Base-by-base conservation (phyloP, 92 coral and sea anemone species). In the Actinernus sp. region DNA sequence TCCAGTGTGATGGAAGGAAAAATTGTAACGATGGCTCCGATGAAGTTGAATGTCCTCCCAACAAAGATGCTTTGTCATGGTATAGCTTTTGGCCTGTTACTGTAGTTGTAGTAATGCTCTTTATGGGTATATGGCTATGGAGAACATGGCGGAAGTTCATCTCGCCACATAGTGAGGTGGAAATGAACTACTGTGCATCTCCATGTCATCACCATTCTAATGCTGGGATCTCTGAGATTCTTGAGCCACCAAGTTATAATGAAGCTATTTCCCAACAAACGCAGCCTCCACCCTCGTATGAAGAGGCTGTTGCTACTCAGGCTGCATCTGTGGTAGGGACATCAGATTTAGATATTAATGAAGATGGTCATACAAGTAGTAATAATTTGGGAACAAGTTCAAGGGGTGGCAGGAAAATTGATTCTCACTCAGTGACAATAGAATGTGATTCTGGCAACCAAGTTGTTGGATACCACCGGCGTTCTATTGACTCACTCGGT, bases 61-160 rank as follows among this genome's bases (percentile, higher is more conserved):
- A 64, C n/a, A 71, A 77, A 47, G 79, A 70, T 2, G 33, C 72
- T 10, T 64, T 88, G 34, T 48, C 97, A 7, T 84, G 97, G 92
- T 95, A 95, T 74, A 81, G 82, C 49, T 80, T 91, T 47, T 95
- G 99, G 99, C 88, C 93, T 1, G 83, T 95, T 10, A 74, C 91
- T 54, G 83, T 87, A 10, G 86, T 91, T 1, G 74, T 89, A 2
- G 96, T 84, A 13, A 73, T 85, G 82, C 51, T 95, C 5, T 65
- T 95, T 5, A 85, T 95, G 65, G 99, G 92, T 0, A 62, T 91
- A 1, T 95, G 99, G 99, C 62, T 95, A 38, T 91, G 97, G 97
- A 65, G 84, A 31, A 93, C 90, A 5, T 95, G 99, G 99, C 79
- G 77, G 18, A 95, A 77, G 57, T 73, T 77, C 58, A 63, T 83